phyloP scores from a whole-genome alignment of 2,113 vertebrate genomes.

The Aix galericulata region DNA sequence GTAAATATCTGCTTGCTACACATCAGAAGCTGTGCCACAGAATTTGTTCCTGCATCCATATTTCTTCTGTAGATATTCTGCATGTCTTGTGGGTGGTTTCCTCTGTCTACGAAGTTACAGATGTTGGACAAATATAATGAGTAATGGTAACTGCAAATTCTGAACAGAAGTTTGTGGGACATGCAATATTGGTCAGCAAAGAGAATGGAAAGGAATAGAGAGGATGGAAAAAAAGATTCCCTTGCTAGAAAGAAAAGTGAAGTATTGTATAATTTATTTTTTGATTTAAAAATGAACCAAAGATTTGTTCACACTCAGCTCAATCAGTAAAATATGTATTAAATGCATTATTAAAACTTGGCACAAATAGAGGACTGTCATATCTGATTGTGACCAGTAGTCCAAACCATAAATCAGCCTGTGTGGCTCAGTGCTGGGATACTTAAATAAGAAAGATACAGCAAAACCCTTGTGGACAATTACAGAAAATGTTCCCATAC shows the following conservation, averaged over 20 bases:
- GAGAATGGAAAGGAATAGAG: not conserved
- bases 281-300: not conserved
- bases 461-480: not conserved
- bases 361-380: not conserved
- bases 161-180: not conserved
- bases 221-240: not conserved
- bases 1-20: not conserved
- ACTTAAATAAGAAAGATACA: not conserved
- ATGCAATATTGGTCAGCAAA: not conserved
- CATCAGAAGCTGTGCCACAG: not conserved
- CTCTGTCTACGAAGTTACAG: not conserved
- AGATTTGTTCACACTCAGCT: not conserved
- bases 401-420: not conserved
- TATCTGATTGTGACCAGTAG: not conserved
- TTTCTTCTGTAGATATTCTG: not conserved
- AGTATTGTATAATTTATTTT: fast-evolving
- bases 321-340: not conserved
- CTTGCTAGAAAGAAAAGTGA: not conserved
- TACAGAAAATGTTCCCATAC: not conserved
- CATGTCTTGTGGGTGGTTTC: not conserved
- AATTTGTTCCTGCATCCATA: not conserved
- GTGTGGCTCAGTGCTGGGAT: not conserved
- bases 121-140: not conserved
- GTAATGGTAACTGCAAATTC: not conserved
- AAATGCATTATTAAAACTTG: not conserved